A percentile compares a stretch with the other conserved stretches of the same genome.
Conservation (phyloP, 1,140 invertebrate species). For the Papilio helenus region DNA sequence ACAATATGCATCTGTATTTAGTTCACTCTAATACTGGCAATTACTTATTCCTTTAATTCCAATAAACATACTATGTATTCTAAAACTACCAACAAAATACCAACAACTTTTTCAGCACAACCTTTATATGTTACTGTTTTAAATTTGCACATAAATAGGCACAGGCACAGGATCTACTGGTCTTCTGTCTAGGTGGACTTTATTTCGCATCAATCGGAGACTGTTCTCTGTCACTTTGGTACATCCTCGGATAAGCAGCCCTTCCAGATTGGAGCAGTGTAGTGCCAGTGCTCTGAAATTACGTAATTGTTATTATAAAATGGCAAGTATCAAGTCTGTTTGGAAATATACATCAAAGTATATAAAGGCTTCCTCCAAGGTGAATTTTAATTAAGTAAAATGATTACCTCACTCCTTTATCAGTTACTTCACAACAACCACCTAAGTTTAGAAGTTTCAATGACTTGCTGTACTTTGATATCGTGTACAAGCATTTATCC, state of each 20-base stretch:
- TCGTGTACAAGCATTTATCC: conserved; percentile 82
- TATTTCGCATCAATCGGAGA: conserved; percentile 77
- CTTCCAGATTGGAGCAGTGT: conserved; percentile 76
- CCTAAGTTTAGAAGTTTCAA: conserved; percentile 83
- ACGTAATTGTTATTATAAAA: conserved; percentile 30
- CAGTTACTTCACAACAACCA: conserved; percentile 82
- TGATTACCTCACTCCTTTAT: conserved; percentile 83
- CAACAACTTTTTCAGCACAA: conserved; percentile 37
- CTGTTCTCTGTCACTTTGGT: conserved; percentile 82
- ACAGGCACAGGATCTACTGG: conserved; percentile 54
- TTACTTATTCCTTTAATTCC: not conserved
- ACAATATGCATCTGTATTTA: not conserved
- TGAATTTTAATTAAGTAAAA: not conserved
- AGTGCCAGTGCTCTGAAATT: conserved; percentile 79
- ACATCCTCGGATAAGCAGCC: conserved; percentile 79
- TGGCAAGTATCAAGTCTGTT: not conserved
- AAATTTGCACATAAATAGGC: conserved; percentile 63
- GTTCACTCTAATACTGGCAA: not conserved
- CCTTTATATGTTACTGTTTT: conserved; percentile 51
- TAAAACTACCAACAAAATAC: conserved; percentile 34
- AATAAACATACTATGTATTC: not conserved
- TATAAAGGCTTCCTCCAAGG: conserved; percentile 26
- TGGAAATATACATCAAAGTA: no score
- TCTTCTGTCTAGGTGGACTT: conserved; percentile 78
- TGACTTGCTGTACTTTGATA: conserved; percentile 81